phyloP scores from a whole-genome alignment of 2,113 vertebrate genomes.

The Chloropsis hardwickii region DNA sequence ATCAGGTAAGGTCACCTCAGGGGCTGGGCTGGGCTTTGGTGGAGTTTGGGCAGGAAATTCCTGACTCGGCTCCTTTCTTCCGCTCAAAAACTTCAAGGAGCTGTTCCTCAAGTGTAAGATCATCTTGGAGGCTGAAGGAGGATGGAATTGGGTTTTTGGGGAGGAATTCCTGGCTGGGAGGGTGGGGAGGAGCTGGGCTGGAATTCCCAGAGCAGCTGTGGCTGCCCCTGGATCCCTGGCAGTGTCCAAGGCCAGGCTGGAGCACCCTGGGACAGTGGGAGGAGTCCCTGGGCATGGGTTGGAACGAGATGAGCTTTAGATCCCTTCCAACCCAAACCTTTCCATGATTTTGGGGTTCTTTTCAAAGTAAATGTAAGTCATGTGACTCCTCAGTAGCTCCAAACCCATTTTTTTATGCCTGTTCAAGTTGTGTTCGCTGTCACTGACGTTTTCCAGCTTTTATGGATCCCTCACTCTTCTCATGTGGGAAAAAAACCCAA shows the following conservation, averaged over 20 bases:
- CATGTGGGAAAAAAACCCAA: rapidly evolving
- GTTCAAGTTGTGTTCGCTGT: not conserved
- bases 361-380: not conserved
- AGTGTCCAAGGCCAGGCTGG: not conserved
- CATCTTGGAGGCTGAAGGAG: not conserved
- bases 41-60: not conserved
- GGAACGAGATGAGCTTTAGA: not conserved
- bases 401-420: not conserved
- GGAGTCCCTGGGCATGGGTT: not conserved
- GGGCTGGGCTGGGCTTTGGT: not conserved
- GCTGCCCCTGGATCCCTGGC: not conserved
- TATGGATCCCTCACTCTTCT: not conserved
- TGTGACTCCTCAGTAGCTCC: not conserved
- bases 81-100: rapidly evolving
- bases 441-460: not conserved
- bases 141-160: rapidly evolving
- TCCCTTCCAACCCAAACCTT: not conserved
- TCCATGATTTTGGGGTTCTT: not conserved
- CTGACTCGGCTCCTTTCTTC: rapidly evolving
- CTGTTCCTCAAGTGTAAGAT: rapidly evolving
- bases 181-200: not conserved
- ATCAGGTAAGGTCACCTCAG: slow-evolving; percentile 81
- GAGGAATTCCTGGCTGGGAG: not conserved
- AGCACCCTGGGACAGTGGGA: rapidly evolving
- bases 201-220: not conserved